Conservation (phyloP, 2,888 invertebrate species). For the Uropetala carovei region DNA sequence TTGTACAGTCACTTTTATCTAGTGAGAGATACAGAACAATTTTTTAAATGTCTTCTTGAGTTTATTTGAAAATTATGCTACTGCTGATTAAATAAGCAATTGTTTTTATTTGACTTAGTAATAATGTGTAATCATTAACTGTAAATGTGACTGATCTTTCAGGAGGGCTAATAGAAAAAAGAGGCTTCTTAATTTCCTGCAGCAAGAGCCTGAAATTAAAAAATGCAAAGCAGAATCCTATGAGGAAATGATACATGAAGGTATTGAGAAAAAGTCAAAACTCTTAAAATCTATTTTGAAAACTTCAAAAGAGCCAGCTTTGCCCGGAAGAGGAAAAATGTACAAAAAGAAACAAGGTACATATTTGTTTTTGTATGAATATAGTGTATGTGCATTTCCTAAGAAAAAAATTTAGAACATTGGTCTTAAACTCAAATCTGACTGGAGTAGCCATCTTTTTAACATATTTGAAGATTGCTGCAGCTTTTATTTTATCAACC, state of each 20-base stretch:
- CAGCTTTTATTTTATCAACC: too few species aligned
- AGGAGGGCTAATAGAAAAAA: background rate
- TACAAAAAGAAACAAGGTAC: background rate
- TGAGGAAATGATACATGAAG: conserved; percentile 39
- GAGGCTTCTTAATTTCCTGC: conserved; percentile 2
- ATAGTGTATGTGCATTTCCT: background rate
- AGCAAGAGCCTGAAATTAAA: conserved; percentile 67
- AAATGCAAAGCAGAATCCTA: conserved; percentile 55
- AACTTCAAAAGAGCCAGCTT: background rate
- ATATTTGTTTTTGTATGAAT: background rate
- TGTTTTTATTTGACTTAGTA: background rate
- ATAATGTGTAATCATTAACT: background rate
- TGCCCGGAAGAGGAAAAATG: background rate
- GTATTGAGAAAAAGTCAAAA: background rate
- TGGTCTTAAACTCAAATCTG: background rate
- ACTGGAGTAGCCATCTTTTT: background rate
- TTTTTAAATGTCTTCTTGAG: background rate
- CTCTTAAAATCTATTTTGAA: background rate
- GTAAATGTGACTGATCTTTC: background rate
- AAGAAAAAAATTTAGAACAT: background rate
- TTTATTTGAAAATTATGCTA: background rate
- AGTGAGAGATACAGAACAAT: too few species aligned
- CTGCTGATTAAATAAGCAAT: background rate
- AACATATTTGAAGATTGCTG: background rate
- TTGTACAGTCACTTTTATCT: too few species aligned